phyloP scores from a whole-genome alignment of 2,888 invertebrate genomes.

The Harmothoe impar region DNA sequence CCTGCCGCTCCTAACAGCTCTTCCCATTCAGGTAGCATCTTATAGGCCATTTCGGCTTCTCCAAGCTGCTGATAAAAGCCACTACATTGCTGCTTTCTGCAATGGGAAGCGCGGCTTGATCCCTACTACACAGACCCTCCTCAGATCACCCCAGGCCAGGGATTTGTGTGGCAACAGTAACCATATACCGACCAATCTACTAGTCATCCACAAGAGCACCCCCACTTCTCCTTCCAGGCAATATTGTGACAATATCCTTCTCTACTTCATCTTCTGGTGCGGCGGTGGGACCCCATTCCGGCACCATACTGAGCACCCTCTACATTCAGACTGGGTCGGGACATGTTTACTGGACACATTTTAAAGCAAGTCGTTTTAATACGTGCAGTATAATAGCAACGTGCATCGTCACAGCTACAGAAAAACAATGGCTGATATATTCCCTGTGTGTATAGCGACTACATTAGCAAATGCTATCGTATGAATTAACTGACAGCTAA shows the following conservation, averaged over 20 bases:
- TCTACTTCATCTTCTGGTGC: background rate
- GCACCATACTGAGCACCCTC: background rate
- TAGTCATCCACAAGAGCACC: background rate
- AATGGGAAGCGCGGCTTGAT: slow-evolving; percentile 53
- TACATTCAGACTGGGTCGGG: background rate
- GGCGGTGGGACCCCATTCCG: background rate
- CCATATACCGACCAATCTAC: slow-evolving; percentile 25
- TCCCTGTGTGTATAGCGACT: no score
- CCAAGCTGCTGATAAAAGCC: slow-evolving; percentile 54
- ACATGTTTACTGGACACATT: no score
- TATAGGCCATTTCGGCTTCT: slow-evolving; percentile 59
- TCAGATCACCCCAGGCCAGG: slow-evolving; percentile 44
- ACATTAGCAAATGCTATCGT: no score
- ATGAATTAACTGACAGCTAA: no score
- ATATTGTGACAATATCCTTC: slow-evolving; percentile 36
- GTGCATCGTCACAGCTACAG: no score
- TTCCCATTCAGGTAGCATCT: slow-evolving; percentile 55
- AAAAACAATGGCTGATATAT: no score
- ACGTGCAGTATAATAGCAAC: no score
- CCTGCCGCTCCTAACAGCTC: slow-evolving; percentile 45
- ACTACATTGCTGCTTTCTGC: slow-evolving; percentile 49
- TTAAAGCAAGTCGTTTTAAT: no score
- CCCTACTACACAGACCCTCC: slow-evolving; percentile 32
- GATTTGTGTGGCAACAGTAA: background rate
- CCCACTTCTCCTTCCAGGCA: background rate